These are phyloP conservation scores for Aphaenogaster rudis DNA, from an alignment of 1,140 invertebrate species.

Conservation along the genomic window DNA sequence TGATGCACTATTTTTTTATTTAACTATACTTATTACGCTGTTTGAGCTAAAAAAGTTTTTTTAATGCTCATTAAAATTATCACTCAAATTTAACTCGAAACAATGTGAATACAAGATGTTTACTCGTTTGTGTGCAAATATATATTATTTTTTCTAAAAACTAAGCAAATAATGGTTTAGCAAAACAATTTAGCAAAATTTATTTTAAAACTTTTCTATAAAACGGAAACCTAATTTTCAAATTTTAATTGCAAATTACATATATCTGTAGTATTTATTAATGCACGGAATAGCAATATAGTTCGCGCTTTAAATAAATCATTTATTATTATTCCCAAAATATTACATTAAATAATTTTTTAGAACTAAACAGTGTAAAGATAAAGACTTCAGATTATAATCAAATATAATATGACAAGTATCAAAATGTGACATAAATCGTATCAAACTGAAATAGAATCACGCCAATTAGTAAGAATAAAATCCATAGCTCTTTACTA, in stretches of 20 bases:
- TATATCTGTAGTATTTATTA: background rate
- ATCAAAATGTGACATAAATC: background rate
- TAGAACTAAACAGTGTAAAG: background rate
- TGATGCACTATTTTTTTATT: background rate
- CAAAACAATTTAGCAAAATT: background rate
- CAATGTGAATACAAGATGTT: background rate
- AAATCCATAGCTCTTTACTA: background rate
- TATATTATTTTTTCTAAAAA: background rate
- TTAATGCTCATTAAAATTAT: background rate
- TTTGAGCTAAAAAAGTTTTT: background rate
- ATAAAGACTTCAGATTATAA: background rate
- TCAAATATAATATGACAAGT: background rate
- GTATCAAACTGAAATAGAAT: background rate
- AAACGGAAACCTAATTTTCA: background rate
- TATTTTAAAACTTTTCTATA: background rate
- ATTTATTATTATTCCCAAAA: background rate
- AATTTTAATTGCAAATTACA: background rate
- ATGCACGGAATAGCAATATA: too few species aligned
- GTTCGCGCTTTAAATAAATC: too few species aligned
- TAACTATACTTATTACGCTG: background rate
- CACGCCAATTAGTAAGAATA: conserved; percentile 3
- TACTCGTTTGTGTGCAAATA: background rate
- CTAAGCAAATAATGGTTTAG: background rate
- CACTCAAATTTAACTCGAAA: background rate
- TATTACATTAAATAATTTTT: background rate